A percentile compares a stretch with the other conserved stretches of the same genome.
These are phyloP conservation scores for Seladonia tumulorum DNA, from an alignment of 2,888 invertebrate species.

Conservation along the genomic window DNA sequence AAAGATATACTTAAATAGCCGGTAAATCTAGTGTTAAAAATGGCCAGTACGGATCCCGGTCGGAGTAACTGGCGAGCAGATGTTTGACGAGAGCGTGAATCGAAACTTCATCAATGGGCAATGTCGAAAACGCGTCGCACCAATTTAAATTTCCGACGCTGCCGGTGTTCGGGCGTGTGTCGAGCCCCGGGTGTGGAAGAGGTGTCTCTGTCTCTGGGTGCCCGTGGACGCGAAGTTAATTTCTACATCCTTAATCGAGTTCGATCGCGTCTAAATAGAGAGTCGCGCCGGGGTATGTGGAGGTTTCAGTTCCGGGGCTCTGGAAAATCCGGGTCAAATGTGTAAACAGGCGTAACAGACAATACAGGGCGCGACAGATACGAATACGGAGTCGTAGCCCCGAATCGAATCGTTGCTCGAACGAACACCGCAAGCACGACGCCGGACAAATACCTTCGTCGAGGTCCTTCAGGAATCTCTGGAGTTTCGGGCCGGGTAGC, in stretches of 20 bases:
- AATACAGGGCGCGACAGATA: conserved; percentile 66
- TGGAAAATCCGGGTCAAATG: conserved; percentile 71
- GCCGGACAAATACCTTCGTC: conserved; percentile 81
- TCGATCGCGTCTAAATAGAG: conserved; percentile 64
- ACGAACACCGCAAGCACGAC: conserved; percentile 78
- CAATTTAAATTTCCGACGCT: conserved; percentile 39
- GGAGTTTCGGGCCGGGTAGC: conserved; percentile 77
- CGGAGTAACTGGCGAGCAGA: neutral
- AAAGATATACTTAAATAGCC: no score
- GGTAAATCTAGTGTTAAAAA: no score
- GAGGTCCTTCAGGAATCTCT: conserved; percentile 81
- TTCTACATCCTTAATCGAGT: conserved; percentile 69
- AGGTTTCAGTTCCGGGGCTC: conserved; percentile 52
- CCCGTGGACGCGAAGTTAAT: conserved; percentile 63
- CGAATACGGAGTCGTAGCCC: conserved; percentile 71
- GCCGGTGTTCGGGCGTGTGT: neutral
- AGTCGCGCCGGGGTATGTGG: neutral
- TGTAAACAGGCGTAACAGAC: conserved; percentile 72
- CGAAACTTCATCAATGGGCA: neutral
- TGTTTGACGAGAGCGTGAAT: conserved; percentile 5
- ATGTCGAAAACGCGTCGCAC: conserved; percentile 10
- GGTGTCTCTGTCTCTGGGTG: neutral
- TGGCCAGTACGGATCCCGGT: neutral
- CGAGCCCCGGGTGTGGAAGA: neutral
- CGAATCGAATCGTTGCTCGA: conserved; percentile 79